Percentiles rank a stretch among this genome's conserved stretches.
These are phyloP conservation scores for Sesamia nonagrioides DNA, from an alignment of 1,140 invertebrate genomes.

Conservation along the genomic window DNA sequence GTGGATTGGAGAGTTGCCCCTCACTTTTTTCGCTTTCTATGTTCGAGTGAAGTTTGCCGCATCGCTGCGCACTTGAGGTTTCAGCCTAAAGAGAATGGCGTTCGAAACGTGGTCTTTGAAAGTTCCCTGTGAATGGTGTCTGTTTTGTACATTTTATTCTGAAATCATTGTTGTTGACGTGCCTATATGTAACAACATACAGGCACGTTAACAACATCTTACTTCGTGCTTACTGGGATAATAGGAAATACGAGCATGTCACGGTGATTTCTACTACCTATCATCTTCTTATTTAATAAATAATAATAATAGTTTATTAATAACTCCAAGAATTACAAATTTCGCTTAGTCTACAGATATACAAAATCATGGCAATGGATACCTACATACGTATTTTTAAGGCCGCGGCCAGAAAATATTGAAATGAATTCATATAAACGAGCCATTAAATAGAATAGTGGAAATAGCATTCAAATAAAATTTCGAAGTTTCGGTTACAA, in stretches of 20 bases:
- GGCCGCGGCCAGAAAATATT: not conserved
- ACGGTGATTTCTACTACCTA: not conserved
- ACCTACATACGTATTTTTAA: too few relatives aligned
- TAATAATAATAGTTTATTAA: too few relatives aligned
- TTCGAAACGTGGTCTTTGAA: conserved; percentile 22
- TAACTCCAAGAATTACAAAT: too few relatives aligned
- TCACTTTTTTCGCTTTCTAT: conserved; percentile 36
- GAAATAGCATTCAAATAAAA: not conserved
- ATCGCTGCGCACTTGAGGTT: conserved; percentile 12
- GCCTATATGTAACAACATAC: not conserved
- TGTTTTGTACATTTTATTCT: conserved; percentile 10
- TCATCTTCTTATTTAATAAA: too few relatives aligned
- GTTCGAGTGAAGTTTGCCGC: conserved; percentile 29
- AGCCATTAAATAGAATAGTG: too few relatives aligned
- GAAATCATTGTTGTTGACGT: not conserved
- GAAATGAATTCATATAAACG: not conserved
- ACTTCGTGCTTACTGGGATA: too few relatives aligned
- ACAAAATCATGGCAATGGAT: too few relatives aligned
- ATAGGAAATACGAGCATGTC: not conserved
- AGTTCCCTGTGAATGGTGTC: conserved; percentile 11
- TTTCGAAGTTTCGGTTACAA: not conserved
- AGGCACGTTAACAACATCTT: too few relatives aligned
- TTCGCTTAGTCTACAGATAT: too few relatives aligned
- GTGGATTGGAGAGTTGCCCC: conserved; percentile 32
- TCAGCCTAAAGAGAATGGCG: conserved; percentile 18